These are phyloP conservation scores for Drosophila tropicalis DNA, from an alignment of 1,140 invertebrate species.

Conservation along the genomic window DNA sequence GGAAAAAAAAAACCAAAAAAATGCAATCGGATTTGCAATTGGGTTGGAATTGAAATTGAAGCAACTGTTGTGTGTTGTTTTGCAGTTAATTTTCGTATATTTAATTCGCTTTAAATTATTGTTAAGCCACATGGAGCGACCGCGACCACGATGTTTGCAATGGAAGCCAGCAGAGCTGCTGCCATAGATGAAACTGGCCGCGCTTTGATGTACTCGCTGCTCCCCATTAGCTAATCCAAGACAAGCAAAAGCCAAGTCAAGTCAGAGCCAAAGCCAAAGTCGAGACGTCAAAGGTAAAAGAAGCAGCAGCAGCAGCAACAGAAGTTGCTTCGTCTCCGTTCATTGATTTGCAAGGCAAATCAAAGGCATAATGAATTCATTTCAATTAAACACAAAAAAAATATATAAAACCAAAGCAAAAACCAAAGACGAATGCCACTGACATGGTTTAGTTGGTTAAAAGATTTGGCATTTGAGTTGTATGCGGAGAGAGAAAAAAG, in stretches of 20 bases:
- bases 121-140: slow-evolving; percentile 31
- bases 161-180: slow-evolving; percentile 4
- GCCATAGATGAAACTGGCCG: slow-evolving; percentile 34
- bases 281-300: slow-evolving; percentile 65
- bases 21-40: slow-evolving; percentile 34
- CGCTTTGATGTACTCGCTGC: slow-evolving; percentile 69
- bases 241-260: slow-evolving; percentile 33
- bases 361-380: slow-evolving; percentile 79
- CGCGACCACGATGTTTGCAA: slow-evolving; percentile 36
- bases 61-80: slow-evolving; percentile 46
- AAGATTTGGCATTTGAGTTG: slow-evolving; percentile 63
- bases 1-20: slow-evolving; percentile 29
- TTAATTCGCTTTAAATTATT: slow-evolving; percentile 79
- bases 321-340: slow-evolving; percentile 17
- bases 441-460: slow-evolving; percentile 62
- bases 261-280: slow-evolving; percentile 24
- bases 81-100: slow-evolving; percentile 78
- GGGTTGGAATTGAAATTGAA: slow-evolving; percentile 37
- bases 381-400: slow-evolving; percentile 74
- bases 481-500: not conserved
- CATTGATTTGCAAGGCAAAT: slow-evolving; percentile 76
- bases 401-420: slow-evolving; percentile 50
- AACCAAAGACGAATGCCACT: slow-evolving; percentile 63
- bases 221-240: slow-evolving; percentile 37
- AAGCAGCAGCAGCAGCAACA: slow-evolving; percentile 34